Evolutionary conservation across 2,797 vertebrate genomes (phyloP).

Genomic region (Odontamblyopus lacepedii): DNA sequence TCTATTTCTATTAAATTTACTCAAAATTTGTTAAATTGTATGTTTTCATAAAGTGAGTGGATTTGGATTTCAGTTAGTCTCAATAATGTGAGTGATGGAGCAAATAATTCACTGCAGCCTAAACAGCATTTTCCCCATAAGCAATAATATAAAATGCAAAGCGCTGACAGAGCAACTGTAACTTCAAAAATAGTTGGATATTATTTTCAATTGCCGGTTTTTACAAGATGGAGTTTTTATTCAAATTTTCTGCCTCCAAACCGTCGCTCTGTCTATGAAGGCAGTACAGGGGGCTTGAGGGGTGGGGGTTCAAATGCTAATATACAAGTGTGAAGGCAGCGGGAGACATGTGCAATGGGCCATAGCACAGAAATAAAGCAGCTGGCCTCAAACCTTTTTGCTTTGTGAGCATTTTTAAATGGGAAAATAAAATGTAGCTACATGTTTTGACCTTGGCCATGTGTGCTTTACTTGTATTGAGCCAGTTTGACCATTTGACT

Average conservation of each 20-base stretch:
- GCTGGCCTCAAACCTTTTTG: slow-evolving; percentile 2
- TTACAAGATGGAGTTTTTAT: slow-evolving; percentile 15
- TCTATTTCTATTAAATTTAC: not conserved
- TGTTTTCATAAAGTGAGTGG: not conserved
- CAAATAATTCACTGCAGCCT: not conserved
- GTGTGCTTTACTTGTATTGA: not conserved
- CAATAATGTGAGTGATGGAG: not conserved
- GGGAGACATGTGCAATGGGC: slow-evolving; percentile 13
- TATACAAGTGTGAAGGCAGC: slow-evolving; percentile 10
- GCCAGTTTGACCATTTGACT: not conserved
- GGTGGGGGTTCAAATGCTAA: slow-evolving; percentile 8
- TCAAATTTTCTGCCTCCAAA: slow-evolving; percentile 10
- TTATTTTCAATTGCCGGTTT: slow-evolving; percentile 11
- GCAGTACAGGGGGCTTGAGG: not conserved
- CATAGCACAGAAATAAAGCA: slow-evolving; percentile 9
- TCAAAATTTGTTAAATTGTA: not conserved
- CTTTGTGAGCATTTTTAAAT: slow-evolving; percentile 5
- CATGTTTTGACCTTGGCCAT: not conserved
- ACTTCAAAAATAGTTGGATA: slow-evolving; percentile 4
- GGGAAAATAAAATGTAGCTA: slow-evolving; percentile 6
- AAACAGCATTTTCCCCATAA: slow-evolving; percentile 1
- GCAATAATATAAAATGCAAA: not conserved
- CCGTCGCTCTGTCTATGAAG: not conserved
- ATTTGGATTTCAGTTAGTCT: not conserved
- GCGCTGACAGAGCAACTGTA: slow-evolving; percentile 2